Conservation (phyloP, 2,113 vertebrate species). For the Scophthalmus maximus region DNA sequence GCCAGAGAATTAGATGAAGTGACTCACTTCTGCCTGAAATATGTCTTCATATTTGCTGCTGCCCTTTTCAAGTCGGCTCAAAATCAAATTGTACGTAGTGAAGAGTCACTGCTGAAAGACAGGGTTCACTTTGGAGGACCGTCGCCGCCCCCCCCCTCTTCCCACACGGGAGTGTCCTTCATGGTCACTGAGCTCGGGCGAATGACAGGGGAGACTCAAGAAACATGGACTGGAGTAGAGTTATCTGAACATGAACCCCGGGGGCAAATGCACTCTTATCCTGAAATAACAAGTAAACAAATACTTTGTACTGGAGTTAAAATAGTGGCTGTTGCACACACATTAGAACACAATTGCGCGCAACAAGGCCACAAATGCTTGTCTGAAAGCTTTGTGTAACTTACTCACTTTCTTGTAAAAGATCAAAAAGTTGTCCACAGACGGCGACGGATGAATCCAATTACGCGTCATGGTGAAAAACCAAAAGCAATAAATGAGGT, state of each 20-base stretch:
- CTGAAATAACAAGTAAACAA: constrained; percentile 23
- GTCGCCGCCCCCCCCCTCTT: constrained; percentile 12
- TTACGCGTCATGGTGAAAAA: too few species aligned
- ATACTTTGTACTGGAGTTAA: not conserved
- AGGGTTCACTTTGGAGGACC: constrained; percentile 33
- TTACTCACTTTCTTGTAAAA: constrained; percentile 18
- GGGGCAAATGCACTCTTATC: not conserved
- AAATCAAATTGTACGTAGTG: constrained; percentile 57
- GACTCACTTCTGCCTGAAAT: constrained; percentile 66
- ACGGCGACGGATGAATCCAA: constrained; percentile 32
- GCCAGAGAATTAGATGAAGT: constrained; percentile 44
- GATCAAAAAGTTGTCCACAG: constrained; percentile 1
- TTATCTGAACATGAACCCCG: not conserved
- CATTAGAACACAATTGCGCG: too few species aligned
- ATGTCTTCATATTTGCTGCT: constrained; percentile 55
- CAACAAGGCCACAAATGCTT: not conserved
- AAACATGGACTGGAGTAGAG: constrained; percentile 4
- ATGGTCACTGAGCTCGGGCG: constrained; percentile 5
- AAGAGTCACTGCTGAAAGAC: constrained; percentile 38
- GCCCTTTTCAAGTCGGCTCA: constrained; percentile 75
- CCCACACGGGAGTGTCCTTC: constrained; percentile 9
- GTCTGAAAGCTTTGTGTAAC: constrained; percentile 15
- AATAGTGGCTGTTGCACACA: too few species aligned
- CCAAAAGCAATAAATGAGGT: too few species aligned
- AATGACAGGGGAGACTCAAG: not conserved